Conservation (phyloP, 1,140 invertebrate species). For the Helicoverpa zea region DNA sequence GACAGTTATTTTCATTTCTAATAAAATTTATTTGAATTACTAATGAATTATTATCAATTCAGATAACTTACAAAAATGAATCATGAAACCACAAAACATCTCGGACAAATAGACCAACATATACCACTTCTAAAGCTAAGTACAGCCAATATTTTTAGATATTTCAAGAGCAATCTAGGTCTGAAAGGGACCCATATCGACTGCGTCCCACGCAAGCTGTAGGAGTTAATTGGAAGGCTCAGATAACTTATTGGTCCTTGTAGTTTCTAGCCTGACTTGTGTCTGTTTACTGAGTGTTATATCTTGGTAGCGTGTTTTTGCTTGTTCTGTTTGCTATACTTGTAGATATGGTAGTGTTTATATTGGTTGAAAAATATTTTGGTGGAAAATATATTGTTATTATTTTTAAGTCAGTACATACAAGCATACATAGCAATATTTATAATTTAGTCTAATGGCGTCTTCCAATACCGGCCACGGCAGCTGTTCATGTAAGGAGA, state of each 20-base stretch:
- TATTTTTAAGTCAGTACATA: background rate
- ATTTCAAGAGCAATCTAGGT: slow-evolving; percentile 16
- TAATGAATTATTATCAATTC: too few relatives aligned
- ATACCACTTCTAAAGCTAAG: background rate
- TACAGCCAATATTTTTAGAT: slow-evolving; percentile 15
- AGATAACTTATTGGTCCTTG: slow-evolving; percentile 39
- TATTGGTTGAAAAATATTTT: background rate
- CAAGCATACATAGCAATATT: too few relatives aligned
- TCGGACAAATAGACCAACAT: too few relatives aligned
- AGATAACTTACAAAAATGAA: too few relatives aligned
- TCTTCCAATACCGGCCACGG: too few relatives aligned
- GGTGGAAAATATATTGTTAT: background rate
- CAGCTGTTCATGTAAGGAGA: too few relatives aligned
- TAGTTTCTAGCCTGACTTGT: background rate
- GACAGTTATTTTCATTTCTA: too few relatives aligned
- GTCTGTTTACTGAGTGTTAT: background rate
- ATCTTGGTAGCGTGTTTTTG: background rate
- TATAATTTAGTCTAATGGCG: too few relatives aligned
- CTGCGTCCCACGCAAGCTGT: slow-evolving; percentile 36
- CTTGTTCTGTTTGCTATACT: background rate
- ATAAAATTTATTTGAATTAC: too few relatives aligned
- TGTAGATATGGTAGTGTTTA: background rate
- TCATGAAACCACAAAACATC: too few relatives aligned
- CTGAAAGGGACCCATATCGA: background rate
- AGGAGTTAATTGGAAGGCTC: slow-evolving; percentile 37